Base-by-base conservation (phyloP, 2,888 invertebrate genomes). In the Rhopalosiphum nymphaeae region DNA sequence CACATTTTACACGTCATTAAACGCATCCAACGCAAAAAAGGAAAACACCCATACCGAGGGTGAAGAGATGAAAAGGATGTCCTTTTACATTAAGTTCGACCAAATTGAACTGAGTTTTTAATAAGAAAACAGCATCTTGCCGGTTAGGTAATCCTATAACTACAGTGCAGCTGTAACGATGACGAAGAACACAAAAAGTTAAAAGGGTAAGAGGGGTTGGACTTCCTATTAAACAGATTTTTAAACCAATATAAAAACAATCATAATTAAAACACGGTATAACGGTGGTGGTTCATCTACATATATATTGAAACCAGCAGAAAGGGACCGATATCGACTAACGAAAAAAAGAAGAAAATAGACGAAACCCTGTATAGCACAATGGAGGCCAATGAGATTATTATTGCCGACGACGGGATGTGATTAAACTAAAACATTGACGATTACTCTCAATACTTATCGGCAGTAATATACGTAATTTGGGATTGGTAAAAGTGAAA, bases 71-170 rank as follows among this genome's bases (percentile, higher is more conserved):
- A 29, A 92, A 88, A 78, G 49, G 49, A 89, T n/a, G 93, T 93
- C n/a, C n/a, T n/a, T 46, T 57, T 84, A 93, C 78, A 56, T 57
- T 89, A 84, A 90, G 57, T 84, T 84, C 89, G 84, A 84, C 46
- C 89, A 84, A 93, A 93, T 89, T 89, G 84, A 93, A 93, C 85
- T 1, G 89, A 89, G 85, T 56, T 93, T 93, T 93, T 93, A 93
- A 93, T 93, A 93, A 89, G 89, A 78, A 92, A 93, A 89, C 49
- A 49, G 42, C 26, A 44, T 67, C 29, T 56, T 56, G 3, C 89
- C 46, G 13, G 67, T 26, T 42, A 36, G 89, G 85, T 89, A 89
- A 93, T 93, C 89, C 88, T 13, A 7, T 29, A 25, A n/a, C 92
- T 16, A 61, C 21, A 44, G n/a, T 53, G 36, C 42, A 36, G 36